These are phyloP conservation scores for Carassius auratus DNA, from an alignment of 2,113 vertebrate species.

Conservation along the genomic window DNA sequence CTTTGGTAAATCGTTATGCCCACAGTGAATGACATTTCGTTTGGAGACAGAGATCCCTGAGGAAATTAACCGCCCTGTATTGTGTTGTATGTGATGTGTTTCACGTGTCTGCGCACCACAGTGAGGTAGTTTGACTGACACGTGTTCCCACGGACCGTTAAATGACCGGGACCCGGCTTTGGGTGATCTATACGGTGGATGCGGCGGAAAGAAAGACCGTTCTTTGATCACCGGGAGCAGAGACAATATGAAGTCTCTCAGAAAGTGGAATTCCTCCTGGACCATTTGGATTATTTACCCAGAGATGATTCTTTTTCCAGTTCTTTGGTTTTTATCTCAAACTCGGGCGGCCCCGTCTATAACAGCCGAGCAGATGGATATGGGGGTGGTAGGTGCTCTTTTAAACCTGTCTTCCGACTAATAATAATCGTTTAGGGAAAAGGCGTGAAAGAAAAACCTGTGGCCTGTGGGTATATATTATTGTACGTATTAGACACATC, in stretches of 20 bases:
- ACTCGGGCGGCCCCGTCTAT: slow-evolving; percentile 74
- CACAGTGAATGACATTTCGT: neutral
- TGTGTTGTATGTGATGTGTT: slow-evolving; percentile 57
- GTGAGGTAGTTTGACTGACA: slow-evolving; percentile 63
- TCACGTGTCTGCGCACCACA: slow-evolving; percentile 68
- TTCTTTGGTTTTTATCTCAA: slow-evolving; percentile 67
- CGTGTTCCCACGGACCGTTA: slow-evolving; percentile 24
- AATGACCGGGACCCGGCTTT: slow-evolving; percentile 50
- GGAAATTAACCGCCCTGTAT: slow-evolving; percentile 25
- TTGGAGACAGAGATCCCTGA: neutral
- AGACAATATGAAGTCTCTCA: slow-evolving; percentile 60
- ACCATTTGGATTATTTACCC: slow-evolving; percentile 67
- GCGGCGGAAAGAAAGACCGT: slow-evolving; percentile 44
- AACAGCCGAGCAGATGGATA: slow-evolving; percentile 80
- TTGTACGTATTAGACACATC: neutral
- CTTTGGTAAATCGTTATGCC: slow-evolving; percentile 5
- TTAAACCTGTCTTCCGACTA: neutral
- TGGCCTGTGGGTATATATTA: neutral
- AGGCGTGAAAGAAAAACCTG: slow-evolving; percentile 10
- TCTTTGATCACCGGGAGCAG: slow-evolving; percentile 64
- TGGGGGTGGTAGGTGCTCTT: slow-evolving; percentile 85
- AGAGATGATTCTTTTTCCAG: slow-evolving; percentile 71
- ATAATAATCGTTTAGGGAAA: slow-evolving; percentile 16
- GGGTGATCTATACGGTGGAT: slow-evolving; percentile 61
- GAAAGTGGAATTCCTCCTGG: slow-evolving; percentile 60